Conservation (phyloP, 2,888 invertebrate species). For the Caenorhabditis auriculariae region DNA sequence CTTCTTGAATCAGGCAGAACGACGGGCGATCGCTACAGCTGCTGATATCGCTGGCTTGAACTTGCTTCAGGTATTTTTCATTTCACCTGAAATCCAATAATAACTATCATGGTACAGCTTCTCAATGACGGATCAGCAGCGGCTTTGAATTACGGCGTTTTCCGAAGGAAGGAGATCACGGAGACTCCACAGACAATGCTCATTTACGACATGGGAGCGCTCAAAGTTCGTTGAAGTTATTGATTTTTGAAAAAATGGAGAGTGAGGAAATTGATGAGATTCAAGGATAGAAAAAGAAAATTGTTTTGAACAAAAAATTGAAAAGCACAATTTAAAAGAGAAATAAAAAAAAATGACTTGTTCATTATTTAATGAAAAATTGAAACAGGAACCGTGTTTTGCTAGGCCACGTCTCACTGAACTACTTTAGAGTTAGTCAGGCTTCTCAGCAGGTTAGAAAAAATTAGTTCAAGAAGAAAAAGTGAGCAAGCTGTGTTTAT, state of each 20-base stretch:
- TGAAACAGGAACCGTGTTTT: neutral
- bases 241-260: conserved; percentile 6
- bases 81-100: no score
- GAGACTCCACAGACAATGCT: conserved; percentile 70
- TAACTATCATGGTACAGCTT: conserved; percentile 72
- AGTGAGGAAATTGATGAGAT: no score
- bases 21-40: conserved; percentile 81
- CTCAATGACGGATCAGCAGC: conserved; percentile 95
- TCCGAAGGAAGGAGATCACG: conserved; percentile 76
- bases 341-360: no score
- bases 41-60: conserved; percentile 88
- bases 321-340: neutral
- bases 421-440: no score
- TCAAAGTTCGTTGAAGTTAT: conserved; percentile 68
- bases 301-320: no score
- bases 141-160: conserved; percentile 95
- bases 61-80: conserved; percentile 66
- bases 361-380: no score
- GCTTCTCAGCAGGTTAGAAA: no score
- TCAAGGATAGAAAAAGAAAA: no score
- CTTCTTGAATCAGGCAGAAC: conserved; percentile 93
- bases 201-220: conserved; percentile 98
- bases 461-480: no score
- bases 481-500: no score
- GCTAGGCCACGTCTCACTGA: neutral